Percentiles rank a stretch among this genome's conserved stretches.
These are phyloP conservation scores for Platycercus adscitus DNA, from an alignment of 2,113 vertebrate genomes.

Conservation along the genomic window DNA sequence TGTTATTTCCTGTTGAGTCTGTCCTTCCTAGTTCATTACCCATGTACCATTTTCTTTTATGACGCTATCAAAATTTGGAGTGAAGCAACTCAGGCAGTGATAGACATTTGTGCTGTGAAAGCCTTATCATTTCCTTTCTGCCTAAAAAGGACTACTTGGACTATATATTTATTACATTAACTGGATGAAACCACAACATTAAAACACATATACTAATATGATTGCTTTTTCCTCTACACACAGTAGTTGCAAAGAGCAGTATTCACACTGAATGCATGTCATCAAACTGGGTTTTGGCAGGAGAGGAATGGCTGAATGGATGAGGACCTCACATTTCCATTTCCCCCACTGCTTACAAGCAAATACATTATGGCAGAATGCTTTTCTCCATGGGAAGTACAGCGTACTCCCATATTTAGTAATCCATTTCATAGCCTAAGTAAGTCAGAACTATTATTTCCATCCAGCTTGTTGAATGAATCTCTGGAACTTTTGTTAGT, in stretches of 20 bases:
- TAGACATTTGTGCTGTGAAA: background rate
- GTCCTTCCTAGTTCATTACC: background rate
- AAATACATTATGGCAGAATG: background rate
- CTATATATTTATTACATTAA: background rate
- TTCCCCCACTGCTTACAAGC: background rate
- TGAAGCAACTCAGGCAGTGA: background rate
- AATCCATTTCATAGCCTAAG: background rate
- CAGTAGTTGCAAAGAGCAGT: background rate
- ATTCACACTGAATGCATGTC: accelerated
- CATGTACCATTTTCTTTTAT: background rate
- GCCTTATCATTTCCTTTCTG: background rate
- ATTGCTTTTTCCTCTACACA: background rate
- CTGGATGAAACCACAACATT: background rate
- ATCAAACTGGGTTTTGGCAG: background rate
- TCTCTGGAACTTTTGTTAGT: background rate
- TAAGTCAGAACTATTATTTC: background rate
- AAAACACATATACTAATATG: background rate
- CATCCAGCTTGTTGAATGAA: background rate
- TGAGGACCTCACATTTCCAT: background rate
- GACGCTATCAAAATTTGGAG: background rate
- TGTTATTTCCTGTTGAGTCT: background rate
- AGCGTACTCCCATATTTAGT: background rate
- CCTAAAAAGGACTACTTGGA: background rate
- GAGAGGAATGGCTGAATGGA: background rate
- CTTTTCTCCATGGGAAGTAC: background rate